These are phyloP conservation scores for Tenodera sinensis DNA, from an alignment of 2,888 invertebrate genomes.

Conservation along the genomic window DNA sequence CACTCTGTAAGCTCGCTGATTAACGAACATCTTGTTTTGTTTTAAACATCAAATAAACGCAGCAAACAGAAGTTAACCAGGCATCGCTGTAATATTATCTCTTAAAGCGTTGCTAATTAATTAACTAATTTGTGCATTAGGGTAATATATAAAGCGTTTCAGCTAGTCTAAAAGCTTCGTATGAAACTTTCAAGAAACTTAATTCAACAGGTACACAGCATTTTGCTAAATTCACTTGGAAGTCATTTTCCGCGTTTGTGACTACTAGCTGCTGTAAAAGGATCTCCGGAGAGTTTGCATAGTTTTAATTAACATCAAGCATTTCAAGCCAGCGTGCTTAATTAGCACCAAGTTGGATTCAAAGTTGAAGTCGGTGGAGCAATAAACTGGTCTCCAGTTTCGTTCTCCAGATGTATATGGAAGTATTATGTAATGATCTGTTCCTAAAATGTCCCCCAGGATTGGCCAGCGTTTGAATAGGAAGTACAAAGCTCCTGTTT, in stretches of 20 bases:
- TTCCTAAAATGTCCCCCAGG: too few relatives aligned
- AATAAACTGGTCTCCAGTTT: background rate
- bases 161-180: background rate
- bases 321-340: background rate
- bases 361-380: background rate
- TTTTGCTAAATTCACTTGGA: background rate
- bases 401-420: background rate
- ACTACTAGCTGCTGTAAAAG: background rate
- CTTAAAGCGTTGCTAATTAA: too few relatives aligned
- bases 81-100: too few relatives aligned
- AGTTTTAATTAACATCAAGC: background rate
- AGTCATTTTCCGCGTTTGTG: background rate
- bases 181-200: background rate
- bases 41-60: too few relatives aligned
- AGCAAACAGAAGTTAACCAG: too few relatives aligned
- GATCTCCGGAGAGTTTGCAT: background rate
- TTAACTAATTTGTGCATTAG: too few relatives aligned
- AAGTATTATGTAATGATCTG: background rate
- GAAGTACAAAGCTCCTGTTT: too few relatives aligned
- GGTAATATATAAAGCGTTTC: too few relatives aligned
- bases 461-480: too few relatives aligned
- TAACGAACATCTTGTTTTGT: too few relatives aligned
- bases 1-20: too few relatives aligned
- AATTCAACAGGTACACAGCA: background rate
- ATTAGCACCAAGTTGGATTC: background rate